Evolutionary conservation across 2,113 vertebrate species (phyloP).

Genomic region (Potamarius usumacintae): DNA sequence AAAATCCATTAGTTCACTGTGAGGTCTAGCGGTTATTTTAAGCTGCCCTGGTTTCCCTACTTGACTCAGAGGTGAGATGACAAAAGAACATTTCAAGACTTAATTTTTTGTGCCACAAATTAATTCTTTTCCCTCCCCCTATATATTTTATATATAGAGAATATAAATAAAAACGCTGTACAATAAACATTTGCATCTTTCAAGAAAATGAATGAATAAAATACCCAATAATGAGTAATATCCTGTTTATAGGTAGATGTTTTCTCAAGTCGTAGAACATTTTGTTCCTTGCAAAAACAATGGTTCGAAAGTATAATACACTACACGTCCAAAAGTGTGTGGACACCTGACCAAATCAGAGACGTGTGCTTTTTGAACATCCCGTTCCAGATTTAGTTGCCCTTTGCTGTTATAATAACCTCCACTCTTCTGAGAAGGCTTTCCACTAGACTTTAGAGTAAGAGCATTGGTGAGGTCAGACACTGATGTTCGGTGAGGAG

Average conservation of each 20-base stretch:
- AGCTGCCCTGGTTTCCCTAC: neutral
- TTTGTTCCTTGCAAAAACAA: neutral
- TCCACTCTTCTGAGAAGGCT: too few species aligned
- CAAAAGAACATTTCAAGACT: conserved; percentile 23
- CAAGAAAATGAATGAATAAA: neutral
- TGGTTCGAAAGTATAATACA: neutral
- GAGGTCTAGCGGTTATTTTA: conserved; percentile 1
- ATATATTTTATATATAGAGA: neutral
- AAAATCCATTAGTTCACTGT: conserved; percentile 22
- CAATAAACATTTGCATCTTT: too few species aligned
- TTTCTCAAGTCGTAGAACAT: neutral
- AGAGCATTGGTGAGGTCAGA: neutral
- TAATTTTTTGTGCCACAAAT: neutral
- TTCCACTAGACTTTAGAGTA: neutral
- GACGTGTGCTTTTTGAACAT: too few species aligned
- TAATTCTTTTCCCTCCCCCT: neutral
- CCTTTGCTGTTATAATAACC: too few species aligned
- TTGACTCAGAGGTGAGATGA: conserved; percentile 2
- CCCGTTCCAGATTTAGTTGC: too few species aligned
- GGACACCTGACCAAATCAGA: neutral
- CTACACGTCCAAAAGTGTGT: neutral
- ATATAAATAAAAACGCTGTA: neutral
- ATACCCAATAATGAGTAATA: neutral
- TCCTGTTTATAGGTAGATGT: neutral
- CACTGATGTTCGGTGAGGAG: too few species aligned